Percentiles rank a stretch among this genome's conserved stretches.
Evolutionary conservation across 2,113 vertebrate species (phyloP).

Genomic region (Forbesichthys papilliferus): DNA sequence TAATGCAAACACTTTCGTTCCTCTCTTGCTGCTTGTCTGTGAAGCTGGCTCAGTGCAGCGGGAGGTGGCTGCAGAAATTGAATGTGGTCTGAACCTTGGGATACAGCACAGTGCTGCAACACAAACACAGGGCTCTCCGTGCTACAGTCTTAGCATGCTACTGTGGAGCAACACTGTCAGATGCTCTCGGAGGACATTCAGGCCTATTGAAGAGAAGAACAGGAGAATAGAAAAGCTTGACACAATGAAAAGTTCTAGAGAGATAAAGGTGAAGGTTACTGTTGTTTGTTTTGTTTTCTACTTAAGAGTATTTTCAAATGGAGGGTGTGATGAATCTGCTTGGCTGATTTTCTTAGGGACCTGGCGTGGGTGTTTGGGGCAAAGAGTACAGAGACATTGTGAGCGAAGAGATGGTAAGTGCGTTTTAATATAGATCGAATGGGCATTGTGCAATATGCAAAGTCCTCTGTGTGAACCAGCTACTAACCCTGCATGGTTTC

Average conservation of each 20-base stretch:
- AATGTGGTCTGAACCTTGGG: conserved; percentile 28
- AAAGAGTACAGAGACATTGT: not conserved
- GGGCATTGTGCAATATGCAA: not conserved
- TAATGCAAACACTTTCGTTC: conserved; percentile 27
- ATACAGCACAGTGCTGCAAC: conserved; percentile 22
- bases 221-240: conserved; percentile 14
- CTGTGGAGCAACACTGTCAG: conserved; percentile 26
- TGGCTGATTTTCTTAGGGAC: not conserved
- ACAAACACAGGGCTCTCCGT: conserved; percentile 34
- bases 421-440: not conserved
- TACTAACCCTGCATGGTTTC: conserved; percentile 10
- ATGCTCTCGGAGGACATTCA: conserved; percentile 25
- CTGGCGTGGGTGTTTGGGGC: not conserved
- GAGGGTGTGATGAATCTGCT: not conserved
- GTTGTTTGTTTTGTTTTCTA: conserved; percentile 7
- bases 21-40: conserved; percentile 27
- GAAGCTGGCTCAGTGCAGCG: conserved; percentile 36
- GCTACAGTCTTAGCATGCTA: conserved; percentile 43
- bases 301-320: not conserved
- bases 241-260: conserved; percentile 33
- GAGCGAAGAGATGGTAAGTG: not conserved
- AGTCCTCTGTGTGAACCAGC: not conserved
- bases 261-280: conserved; percentile 39
- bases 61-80: conserved; percentile 15
- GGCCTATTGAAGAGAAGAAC: conserved; percentile 15